Conservation (phyloP, 2,113 vertebrate genomes). For the zebrafish (Danio rerio) region DNA sequence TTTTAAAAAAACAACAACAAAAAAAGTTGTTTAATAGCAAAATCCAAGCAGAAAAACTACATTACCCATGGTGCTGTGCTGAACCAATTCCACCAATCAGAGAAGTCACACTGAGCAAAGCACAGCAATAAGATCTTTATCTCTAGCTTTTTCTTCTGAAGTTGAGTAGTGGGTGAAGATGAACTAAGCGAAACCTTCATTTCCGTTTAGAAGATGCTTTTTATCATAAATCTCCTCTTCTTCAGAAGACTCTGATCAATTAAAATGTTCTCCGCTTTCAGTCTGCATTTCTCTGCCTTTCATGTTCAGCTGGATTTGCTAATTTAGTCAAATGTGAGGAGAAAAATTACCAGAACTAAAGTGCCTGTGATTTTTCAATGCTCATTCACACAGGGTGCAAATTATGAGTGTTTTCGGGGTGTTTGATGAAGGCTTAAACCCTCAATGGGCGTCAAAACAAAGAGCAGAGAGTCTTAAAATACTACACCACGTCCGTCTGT, state of each 20-base stretch:
- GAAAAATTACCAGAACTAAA: constrained; percentile 2
- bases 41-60: too few species aligned
- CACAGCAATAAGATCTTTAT: too few species aligned
- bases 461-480: not conserved
- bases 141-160: too few species aligned
- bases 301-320: not conserved
- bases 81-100: too few species aligned
- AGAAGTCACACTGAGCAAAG: too few species aligned
- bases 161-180: not conserved
- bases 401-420: not conserved
- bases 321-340: constrained; percentile 4
- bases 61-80: too few species aligned
- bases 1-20: too few species aligned
- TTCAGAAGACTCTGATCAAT: not conserved
- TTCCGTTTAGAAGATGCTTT: constrained; percentile 5
- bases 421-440: not conserved
- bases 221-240: constrained; percentile 33
- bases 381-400: not conserved
- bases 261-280: not conserved
- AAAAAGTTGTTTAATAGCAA: too few species aligned
- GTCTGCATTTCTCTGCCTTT: not conserved
- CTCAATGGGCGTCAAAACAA: not conserved
- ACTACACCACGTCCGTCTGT: not conserved
- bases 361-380: not conserved
- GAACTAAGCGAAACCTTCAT: constrained; percentile 33